A percentile compares a stretch with the other conserved stretches of the same genome.
Conservation (phyloP, 2,113 vertebrate species). For the Terrapene triunguis region DNA sequence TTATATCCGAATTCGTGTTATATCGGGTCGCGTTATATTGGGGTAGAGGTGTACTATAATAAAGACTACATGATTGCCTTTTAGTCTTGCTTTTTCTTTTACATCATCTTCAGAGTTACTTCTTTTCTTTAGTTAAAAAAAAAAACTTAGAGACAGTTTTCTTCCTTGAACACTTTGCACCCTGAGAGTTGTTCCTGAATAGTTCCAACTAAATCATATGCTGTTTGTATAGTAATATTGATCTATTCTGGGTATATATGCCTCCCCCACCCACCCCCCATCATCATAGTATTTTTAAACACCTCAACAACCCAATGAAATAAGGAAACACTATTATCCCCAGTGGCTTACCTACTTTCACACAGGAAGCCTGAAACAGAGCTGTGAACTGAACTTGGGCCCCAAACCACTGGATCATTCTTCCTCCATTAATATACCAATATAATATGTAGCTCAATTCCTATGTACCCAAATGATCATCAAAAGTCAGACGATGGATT, state of each 20-base stretch:
- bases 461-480: not conserved
- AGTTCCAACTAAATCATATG: not conserved
- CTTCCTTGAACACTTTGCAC: not conserved
- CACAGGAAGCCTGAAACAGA: not conserved
- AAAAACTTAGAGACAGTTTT: not conserved
- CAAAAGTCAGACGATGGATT: not conserved
- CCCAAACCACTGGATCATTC: not conserved
- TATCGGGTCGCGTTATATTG: too few relatives aligned
- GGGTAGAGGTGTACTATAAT: rapidly evolving
- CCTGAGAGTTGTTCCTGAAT: rapidly evolving
- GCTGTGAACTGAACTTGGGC: not conserved
- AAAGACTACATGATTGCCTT: not conserved
- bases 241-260: not conserved
- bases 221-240: not conserved
- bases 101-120: rapidly evolving
- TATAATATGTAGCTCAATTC: not conserved
- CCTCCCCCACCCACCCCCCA: not conserved
- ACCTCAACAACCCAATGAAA: too few relatives aligned
- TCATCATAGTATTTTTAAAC: too few relatives aligned
- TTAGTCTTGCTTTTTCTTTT: not conserved
- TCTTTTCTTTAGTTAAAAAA: not conserved
- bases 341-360: not conserved
- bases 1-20: too few relatives aligned
- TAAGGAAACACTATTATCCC: too few relatives aligned
- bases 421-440: not conserved